These are phyloP conservation scores for Glyphotaelius pellucidus DNA, from an alignment of 2,888 invertebrate genomes.

Conservation along the genomic window DNA sequence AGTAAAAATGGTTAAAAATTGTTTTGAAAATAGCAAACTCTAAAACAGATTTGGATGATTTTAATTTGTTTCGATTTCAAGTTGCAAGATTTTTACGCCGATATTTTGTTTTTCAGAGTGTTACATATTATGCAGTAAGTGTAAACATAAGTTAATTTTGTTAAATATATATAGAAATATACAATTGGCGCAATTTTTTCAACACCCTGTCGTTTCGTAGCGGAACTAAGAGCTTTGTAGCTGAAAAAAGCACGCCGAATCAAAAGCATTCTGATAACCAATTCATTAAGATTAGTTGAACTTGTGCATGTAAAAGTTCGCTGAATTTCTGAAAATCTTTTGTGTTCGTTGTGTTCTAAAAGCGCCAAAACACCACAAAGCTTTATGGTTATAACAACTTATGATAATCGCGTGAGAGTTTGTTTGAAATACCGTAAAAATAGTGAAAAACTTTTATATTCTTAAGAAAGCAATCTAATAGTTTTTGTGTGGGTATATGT, in stretches of 20 bases:
- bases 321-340: not conserved
- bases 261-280: not conserved
- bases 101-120: not conserved
- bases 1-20: too few species aligned
- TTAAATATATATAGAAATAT: not conserved
- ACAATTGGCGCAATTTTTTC: not conserved
- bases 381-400: not conserved
- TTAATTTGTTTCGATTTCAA: too few species aligned
- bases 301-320: not conserved
- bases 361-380: not conserved
- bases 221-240: constrained; percentile 15
- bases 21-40: too few species aligned
- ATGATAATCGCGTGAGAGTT: not conserved
- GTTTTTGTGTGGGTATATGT: not conserved
- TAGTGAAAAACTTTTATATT: not conserved
- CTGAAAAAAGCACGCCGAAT: not conserved
- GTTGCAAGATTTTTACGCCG: too few species aligned
- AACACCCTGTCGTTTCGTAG: not conserved
- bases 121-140: not conserved
- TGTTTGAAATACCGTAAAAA: not conserved
- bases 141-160: not conserved
- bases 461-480: not conserved
- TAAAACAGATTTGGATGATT: too few species aligned
- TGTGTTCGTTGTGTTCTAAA: not conserved
- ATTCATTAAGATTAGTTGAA: constrained; percentile 20